These are phyloP conservation scores for Orientallactaga bullata DNA, from an alignment of 2,113 vertebrate species.

Conservation along the genomic window DNA sequence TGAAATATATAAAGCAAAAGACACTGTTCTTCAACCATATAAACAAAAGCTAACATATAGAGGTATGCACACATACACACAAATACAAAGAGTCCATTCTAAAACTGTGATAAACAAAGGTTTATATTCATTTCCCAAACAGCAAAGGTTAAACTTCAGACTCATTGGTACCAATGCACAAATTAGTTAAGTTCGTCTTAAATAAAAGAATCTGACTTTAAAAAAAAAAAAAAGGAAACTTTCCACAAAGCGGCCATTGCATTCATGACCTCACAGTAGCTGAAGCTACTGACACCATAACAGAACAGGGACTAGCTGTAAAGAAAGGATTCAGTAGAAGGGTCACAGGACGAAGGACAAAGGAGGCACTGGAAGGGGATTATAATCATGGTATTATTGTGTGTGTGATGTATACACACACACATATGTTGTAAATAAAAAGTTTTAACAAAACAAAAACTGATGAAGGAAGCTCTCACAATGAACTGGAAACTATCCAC, in stretches of 20 bases:
- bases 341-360: too few relatives aligned
- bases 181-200: conserved; percentile 19
- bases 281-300: too few relatives aligned
- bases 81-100: not conserved
- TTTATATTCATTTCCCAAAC: not conserved
- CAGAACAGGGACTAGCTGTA: too few relatives aligned
- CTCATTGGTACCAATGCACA: not conserved
- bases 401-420: too few relatives aligned
- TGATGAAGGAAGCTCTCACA: not conserved
- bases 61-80: not conserved
- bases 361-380: too few relatives aligned
- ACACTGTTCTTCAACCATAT: not conserved
- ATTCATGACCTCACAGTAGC: too few relatives aligned
- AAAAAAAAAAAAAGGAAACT: too few relatives aligned
- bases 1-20: conserved; percentile 5
- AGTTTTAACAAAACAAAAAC: too few relatives aligned
- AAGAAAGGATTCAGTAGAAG: too few relatives aligned
- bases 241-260: too few relatives aligned
- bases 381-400: too few relatives aligned
- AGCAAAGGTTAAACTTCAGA: conserved; percentile 4
- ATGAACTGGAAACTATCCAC: conserved; percentile 5
- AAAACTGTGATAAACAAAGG: not conserved
- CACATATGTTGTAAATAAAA: too few relatives aligned
- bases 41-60: not conserved
- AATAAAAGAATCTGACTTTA: not conserved